These are phyloP conservation scores for Xestoiulus laeticollis DNA, from an alignment of 2,888 invertebrate species.

Conservation along the genomic window DNA sequence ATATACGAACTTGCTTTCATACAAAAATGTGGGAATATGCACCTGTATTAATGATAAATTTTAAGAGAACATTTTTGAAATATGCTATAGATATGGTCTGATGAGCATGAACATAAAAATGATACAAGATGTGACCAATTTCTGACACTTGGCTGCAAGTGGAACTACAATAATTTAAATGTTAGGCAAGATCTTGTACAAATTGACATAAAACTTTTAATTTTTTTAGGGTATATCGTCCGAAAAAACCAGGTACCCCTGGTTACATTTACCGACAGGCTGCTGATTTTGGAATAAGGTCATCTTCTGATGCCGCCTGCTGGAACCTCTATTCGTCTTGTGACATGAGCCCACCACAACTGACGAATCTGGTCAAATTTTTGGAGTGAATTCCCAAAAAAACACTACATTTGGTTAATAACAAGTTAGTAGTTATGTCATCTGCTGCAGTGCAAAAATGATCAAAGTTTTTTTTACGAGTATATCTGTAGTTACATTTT, in stretches of 20 bases:
- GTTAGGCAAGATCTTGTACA: too few relatives aligned
- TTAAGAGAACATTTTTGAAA: too few relatives aligned
- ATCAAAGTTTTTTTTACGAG: not conserved
- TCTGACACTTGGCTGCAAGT: too few relatives aligned
- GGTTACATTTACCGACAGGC: slow-evolving; percentile 53
- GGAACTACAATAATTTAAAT: too few relatives aligned
- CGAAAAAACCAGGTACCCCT: slow-evolving; percentile 53
- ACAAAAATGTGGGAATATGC: too few relatives aligned
- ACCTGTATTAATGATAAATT: too few relatives aligned
- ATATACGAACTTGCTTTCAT: too few relatives aligned
- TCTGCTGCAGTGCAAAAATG: not conserved
- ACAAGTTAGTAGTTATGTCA: not conserved
- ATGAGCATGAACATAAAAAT: too few relatives aligned
- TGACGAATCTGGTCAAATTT: slow-evolving; percentile 53
- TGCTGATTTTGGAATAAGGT: slow-evolving; percentile 51
- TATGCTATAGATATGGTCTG: too few relatives aligned
- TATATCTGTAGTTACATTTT: not conserved
- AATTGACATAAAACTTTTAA: not conserved
- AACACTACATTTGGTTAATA: not conserved
- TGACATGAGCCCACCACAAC: slow-evolving; percentile 53
- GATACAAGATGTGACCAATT: too few relatives aligned
- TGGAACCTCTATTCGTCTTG: slow-evolving; percentile 52
- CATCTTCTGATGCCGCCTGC: slow-evolving; percentile 51
- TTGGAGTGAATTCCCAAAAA: slow-evolving; percentile 48
- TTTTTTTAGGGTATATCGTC: slow-evolving; percentile 50